Evolutionary conservation across 2,113 vertebrate genomes (phyloP).

Genomic region (Ictalurus punctatus): DNA sequence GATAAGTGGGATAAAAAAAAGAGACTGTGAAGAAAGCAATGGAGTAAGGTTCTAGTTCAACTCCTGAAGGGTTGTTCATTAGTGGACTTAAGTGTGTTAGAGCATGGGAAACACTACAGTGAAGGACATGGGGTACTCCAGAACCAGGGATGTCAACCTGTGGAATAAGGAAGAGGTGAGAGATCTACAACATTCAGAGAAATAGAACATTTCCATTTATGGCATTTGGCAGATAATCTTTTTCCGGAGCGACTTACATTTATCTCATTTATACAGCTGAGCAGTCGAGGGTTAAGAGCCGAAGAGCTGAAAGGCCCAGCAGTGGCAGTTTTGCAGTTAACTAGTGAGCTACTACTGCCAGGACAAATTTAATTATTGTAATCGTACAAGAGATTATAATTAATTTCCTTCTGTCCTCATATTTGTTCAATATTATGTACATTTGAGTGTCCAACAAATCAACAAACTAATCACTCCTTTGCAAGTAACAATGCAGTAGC

Average conservation of each 20-base stretch:
- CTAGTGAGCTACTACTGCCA: no score
- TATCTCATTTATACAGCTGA: no score
- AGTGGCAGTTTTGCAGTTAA: no score
- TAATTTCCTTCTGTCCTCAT: not conserved
- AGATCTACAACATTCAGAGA: not conserved
- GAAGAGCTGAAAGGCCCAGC: no score
- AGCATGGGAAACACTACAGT: not conserved
- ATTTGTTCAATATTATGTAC: not conserved
- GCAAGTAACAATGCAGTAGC: not conserved
- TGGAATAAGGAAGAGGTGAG: not conserved
- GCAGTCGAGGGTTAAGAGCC: no score
- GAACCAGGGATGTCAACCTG: not conserved
- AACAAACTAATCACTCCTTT: not conserved
- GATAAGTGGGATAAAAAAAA: not conserved
- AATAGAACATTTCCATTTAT: not conserved
- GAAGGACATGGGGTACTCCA: not conserved
- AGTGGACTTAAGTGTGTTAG: not conserved
- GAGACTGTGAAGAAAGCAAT: not conserved
- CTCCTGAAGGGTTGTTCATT: not conserved
- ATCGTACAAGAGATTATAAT: not conserved
- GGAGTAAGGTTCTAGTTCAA: no score
- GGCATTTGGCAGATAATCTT: no score
- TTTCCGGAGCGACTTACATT: no score
- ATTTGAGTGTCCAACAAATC: not conserved
- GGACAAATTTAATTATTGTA: not conserved